A percentile compares a stretch with the other conserved stretches of the same genome.
Conservation (phyloP, 2,797 vertebrate species). For the Nannoperca australis region DNA sequence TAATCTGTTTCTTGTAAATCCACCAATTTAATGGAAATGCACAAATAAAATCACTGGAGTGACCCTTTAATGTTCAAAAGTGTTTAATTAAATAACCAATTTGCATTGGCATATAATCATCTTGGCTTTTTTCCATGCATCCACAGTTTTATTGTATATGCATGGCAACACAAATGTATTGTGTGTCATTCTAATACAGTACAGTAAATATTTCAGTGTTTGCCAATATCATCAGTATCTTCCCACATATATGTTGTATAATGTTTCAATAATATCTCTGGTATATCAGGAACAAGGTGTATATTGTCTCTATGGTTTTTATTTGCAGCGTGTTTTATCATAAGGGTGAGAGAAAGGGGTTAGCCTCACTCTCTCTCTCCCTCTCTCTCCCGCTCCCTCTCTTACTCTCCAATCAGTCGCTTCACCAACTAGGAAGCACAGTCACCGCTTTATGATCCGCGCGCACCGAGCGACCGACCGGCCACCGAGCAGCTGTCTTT, state of each 20-base stretch:
- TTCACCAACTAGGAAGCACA: constrained; percentile 67
- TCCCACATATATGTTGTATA: not conserved
- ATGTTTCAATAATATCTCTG: not conserved
- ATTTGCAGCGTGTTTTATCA: not conserved
- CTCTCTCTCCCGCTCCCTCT: constrained; percentile 29
- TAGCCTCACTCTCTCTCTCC: constrained; percentile 6
- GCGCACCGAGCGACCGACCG: constrained; percentile 25
- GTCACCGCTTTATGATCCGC: constrained; percentile 47
- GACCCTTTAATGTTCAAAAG: not conserved
- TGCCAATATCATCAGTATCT: not conserved
- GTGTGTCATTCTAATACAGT: not conserved
- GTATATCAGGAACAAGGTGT: not conserved
- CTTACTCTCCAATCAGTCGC: constrained; percentile 40
- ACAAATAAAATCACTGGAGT: not conserved
- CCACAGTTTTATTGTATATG: not conserved
- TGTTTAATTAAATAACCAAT: not conserved
- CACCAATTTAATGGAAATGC: not conserved
- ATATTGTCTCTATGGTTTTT: not conserved
- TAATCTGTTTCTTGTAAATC: not conserved
- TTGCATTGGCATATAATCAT: not conserved
- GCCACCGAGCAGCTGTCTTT: constrained; percentile 1
- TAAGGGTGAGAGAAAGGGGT: constrained; percentile 1
- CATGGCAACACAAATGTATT: not conserved
- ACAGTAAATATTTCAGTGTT: not conserved
- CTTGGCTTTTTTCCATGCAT: too few relatives aligned